phyloP scores from a whole-genome alignment of 2,797 vertebrate species.

The Telmatherina bonti region DNA sequence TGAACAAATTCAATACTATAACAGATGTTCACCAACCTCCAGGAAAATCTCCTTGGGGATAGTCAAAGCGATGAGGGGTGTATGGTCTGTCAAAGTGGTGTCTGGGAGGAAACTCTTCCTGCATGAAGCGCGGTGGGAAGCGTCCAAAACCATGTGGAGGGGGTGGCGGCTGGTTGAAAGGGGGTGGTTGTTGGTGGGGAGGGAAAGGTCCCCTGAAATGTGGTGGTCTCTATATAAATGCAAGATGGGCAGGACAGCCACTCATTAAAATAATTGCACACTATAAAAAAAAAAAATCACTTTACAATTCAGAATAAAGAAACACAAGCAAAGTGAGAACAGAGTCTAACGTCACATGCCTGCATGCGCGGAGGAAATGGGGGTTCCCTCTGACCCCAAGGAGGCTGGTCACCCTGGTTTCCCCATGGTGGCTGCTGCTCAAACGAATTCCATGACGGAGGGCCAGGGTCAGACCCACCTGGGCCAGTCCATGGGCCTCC shows the following conservation, averaged over 20 bases:
- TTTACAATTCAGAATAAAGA: no score
- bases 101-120: slow-evolving; percentile 95
- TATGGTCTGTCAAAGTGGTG: slow-evolving; percentile 96
- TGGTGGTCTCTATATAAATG: slow-evolving; percentile 85
- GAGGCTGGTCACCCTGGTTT: slow-evolving; percentile 93
- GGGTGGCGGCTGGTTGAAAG: slow-evolving; percentile 95
- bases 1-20: not conserved
- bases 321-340: no score
- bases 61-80: slow-evolving; percentile 94
- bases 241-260: not conserved
- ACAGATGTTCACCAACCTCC: slow-evolving; percentile 82
- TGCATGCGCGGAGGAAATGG: slow-evolving; percentile 93
- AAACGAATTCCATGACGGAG: slow-evolving; percentile 91
- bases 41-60: slow-evolving; percentile 93
- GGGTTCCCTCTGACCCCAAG: slow-evolving; percentile 96
- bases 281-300: not conserved
- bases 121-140: slow-evolving; percentile 97
- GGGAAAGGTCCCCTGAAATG: slow-evolving; percentile 97
- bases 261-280: not conserved
- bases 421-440: slow-evolving; percentile 94
- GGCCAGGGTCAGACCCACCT: slow-evolving; percentile 86
- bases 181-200: slow-evolving; percentile 96
- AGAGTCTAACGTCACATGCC: slow-evolving; percentile 39
- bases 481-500: slow-evolving; percentile 89
- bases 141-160: slow-evolving; percentile 93